These are phyloP conservation scores for Agrypnia vestita DNA, from an alignment of 1,140 invertebrate species.

Conservation along the genomic window DNA sequence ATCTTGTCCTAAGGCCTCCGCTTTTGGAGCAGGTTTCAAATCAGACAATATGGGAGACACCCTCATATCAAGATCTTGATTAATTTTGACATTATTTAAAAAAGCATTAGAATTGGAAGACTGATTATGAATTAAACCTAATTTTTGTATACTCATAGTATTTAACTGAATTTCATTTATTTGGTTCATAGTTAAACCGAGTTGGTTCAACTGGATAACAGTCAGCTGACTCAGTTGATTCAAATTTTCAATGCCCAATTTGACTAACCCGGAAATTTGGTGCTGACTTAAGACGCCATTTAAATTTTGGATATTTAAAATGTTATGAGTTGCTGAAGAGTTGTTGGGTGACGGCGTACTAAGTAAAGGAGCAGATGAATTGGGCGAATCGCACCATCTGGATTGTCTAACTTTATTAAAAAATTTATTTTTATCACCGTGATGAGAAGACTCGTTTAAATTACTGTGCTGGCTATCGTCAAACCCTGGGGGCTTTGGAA, in stretches of 20 bases:
- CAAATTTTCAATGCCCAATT: conserved; percentile 75
- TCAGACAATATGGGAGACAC: conserved; percentile 65
- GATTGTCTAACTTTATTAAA: conserved; percentile 75
- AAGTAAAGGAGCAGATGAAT: conserved; percentile 53
- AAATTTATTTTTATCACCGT: conserved; percentile 68
- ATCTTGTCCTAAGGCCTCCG: conserved; percentile 68
- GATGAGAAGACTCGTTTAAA: conserved; percentile 51
- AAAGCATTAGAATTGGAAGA: conserved; percentile 40
- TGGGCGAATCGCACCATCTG: conserved; percentile 74
- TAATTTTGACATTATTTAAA: conserved; percentile 52
- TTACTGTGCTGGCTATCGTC: conserved; percentile 64
- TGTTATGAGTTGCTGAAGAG: conserved; percentile 63
- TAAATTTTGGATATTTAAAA: conserved; percentile 74
- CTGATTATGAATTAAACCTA: conserved; percentile 69
- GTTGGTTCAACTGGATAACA: conserved; percentile 74
- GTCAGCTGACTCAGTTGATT: conserved; percentile 75
- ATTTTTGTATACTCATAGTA: conserved; percentile 73
- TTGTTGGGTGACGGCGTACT: conserved; percentile 55
- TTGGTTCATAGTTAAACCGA: conserved; percentile 74
- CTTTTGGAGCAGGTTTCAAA: conserved; percentile 57
- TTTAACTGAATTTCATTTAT: conserved; percentile 76
- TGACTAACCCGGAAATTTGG: conserved; percentile 74
- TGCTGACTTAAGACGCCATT: conserved; percentile 72
- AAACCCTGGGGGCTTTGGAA: conserved; percentile 67
- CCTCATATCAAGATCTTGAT: conserved; percentile 71